These are phyloP conservation scores for Bombus balteatus DNA, from an alignment of 1,140 invertebrate genomes.

Conservation along the genomic window DNA sequence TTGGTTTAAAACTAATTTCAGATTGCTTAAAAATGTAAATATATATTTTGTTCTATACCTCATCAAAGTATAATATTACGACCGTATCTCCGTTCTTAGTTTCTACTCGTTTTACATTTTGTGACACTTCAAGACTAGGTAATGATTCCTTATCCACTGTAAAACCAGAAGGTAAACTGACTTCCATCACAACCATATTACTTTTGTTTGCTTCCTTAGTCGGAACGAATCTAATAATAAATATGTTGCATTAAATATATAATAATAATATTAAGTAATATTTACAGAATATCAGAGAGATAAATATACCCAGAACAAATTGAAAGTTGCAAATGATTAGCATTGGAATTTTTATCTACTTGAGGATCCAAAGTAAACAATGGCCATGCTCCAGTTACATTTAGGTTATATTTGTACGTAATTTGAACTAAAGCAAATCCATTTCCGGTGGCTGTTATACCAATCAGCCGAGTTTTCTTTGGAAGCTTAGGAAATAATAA, in stretches of 20 bases:
- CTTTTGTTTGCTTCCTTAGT: slow-evolving; percentile 85
- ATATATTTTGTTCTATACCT: slow-evolving; percentile 78
- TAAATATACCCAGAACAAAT: slow-evolving; percentile 89
- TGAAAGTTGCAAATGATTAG: slow-evolving; percentile 92
- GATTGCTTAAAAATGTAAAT: neutral
- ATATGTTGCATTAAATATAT: neutral
- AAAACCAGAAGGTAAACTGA: slow-evolving; percentile 93
- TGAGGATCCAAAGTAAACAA: slow-evolving; percentile 94
- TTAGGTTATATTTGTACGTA: slow-evolving; percentile 92
- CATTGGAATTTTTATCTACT: slow-evolving; percentile 92
- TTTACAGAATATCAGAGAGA: neutral
- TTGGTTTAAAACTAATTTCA: neutral
- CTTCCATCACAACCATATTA: slow-evolving; percentile 96
- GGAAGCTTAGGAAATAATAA: slow-evolving; percentile 81
- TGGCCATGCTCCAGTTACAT: slow-evolving; percentile 95
- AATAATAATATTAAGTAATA: neutral
- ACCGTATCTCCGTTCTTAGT: slow-evolving; percentile 89
- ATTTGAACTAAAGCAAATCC: slow-evolving; percentile 94
- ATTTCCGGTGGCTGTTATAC: slow-evolving; percentile 89
- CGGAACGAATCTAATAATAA: slow-evolving; percentile 84
- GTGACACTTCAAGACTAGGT: slow-evolving; percentile 87
- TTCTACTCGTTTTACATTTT: slow-evolving; percentile 91
- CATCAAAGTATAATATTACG: slow-evolving; percentile 94
- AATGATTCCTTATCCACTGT: slow-evolving; percentile 90
- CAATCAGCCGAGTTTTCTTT: slow-evolving; percentile 83